phyloP scores from a whole-genome alignment of 2,113 vertebrate species.

The Heloderma charlesbogerti region DNA sequence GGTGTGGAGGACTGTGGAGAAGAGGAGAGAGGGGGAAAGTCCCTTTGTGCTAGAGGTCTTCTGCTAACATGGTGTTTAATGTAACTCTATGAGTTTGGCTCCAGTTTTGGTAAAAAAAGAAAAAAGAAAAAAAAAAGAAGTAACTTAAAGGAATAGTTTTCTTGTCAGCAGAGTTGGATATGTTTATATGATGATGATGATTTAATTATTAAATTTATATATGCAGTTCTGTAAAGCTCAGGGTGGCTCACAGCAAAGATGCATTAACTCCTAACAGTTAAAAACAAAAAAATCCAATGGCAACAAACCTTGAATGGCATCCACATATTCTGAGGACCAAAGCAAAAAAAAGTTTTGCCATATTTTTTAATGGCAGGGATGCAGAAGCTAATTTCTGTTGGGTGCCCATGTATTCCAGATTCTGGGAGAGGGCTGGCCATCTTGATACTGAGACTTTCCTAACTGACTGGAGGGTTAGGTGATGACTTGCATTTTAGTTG shows the following conservation, averaged over 20 bases:
- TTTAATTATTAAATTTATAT: not conserved
- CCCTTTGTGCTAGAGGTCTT: too few relatives aligned
- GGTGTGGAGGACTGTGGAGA: too few relatives aligned
- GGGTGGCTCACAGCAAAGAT: not conserved
- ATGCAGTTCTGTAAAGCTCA: not conserved
- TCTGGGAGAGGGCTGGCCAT: not conserved
- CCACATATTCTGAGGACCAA: not conserved
- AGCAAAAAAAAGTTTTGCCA: not conserved
- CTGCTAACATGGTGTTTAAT: not conserved
- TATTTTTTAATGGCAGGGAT: not conserved
- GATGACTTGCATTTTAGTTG: not conserved
- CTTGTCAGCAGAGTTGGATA: not conserved
- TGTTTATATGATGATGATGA: not conserved
- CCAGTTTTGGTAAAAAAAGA: too few relatives aligned
- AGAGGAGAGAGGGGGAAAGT: too few relatives aligned
- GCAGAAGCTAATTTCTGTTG: not conserved
- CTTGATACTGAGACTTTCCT: not conserved
- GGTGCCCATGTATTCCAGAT: not conserved
- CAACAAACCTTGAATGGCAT: not conserved
- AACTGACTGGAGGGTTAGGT: not conserved
- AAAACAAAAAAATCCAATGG: not conserved
- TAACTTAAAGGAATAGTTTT: not conserved
- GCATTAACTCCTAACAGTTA: not conserved
- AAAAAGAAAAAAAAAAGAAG: too few relatives aligned
- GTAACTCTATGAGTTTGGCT: not conserved